Base-by-base conservation (phyloP, 2,888 invertebrate species). In the Brenthis daphne region DNA sequence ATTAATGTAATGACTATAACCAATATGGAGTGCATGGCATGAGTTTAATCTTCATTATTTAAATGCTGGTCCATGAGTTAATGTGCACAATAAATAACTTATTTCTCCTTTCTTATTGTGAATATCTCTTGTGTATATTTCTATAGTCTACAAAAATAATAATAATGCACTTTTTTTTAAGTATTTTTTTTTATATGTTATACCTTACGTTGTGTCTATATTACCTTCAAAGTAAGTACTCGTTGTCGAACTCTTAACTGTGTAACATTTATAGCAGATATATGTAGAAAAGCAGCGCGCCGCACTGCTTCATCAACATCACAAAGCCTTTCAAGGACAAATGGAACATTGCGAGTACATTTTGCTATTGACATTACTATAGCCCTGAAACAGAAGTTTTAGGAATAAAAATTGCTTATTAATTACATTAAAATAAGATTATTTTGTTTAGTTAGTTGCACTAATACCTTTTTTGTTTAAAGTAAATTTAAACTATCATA, bases 231-330 rank as follows among this genome's bases (percentile, higher is more conserved):
- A 0, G 89, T 89, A 13, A 88, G 80, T 24, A 93, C 83, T 57
- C 93, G 81, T 75, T 93, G 93, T 8, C 85, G 79, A 1, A 93
- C 93, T 64, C 88, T 80, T 0, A 93, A 80, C 70, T 92, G 92
- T 0, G 89, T 91, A 2, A 93, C 93, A 70, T 88, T 91, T 12
- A 93, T 85, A 6, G 92, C 89, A 0, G 93, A 84, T 69, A 93
- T 87, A 78, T 91, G 88, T 0, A 93, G 78, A 77, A 93, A 93
- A 0, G 93, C 92, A 0, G 93, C 93, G 2, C 93, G 89, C 0
- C 98, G 93, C 0, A 98, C 97, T 47, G 94, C 94, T 68, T 96
- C 96, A 79, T 96, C 96, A 0, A 96, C 94, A 85, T 98, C 98
- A 78, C 95, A 94, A 0, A 96, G 94, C 2, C 97, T 94, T 71